Base-by-base conservation (phyloP, 2,888 invertebrate species). In the Heliconius ismenius region DNA sequence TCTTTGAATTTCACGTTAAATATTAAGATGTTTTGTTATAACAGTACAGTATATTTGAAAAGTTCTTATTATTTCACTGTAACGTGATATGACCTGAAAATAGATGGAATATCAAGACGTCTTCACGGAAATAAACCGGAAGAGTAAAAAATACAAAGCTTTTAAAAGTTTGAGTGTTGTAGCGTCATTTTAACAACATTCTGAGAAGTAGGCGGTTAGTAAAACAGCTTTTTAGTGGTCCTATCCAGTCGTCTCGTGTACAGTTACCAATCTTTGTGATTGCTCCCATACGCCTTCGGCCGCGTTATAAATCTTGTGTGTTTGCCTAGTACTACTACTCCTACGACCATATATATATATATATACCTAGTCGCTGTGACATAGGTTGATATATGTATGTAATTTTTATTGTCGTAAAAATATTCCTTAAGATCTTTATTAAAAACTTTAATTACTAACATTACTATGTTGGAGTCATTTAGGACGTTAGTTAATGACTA, bases 141-240 rank as follows among this genome's bases (percentile, higher is more conserved):
- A 76, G 77, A 68, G 69, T 62, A 36, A 60, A 76, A 73, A 79
- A 76, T 68, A 79, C 78, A 81, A 82, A 80, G 80, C 80, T 79
- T 79, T 79, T 81, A 77, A 79, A 77, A 79, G 77, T 81, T 79
- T 73, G 74, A 79, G 76, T 80, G 70, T 77, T 81, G 75, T 79
- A 80, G 80, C 81, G 82, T 74, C 81, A 78, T 82, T 85, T 83
- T 82, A 84, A 82, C 80, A 80, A 80, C 80, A 83, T 88, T 86
- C 85, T 81, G 80, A 83, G 86, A 89, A 89, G 85, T 78, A 86
- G 81, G 82, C 83, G 83, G 85, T 85, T 85, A 82, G 83, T 81
- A 81, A 86, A 86, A 87, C 85, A 79, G 81, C 82, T 84, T 86
- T 87, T 87, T 85, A 83, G 84, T 82, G 80, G 80, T 78, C 82